These are phyloP conservation scores for Adela reaumurella DNA, from an alignment of 2,888 invertebrate species.

Conservation along the genomic window DNA sequence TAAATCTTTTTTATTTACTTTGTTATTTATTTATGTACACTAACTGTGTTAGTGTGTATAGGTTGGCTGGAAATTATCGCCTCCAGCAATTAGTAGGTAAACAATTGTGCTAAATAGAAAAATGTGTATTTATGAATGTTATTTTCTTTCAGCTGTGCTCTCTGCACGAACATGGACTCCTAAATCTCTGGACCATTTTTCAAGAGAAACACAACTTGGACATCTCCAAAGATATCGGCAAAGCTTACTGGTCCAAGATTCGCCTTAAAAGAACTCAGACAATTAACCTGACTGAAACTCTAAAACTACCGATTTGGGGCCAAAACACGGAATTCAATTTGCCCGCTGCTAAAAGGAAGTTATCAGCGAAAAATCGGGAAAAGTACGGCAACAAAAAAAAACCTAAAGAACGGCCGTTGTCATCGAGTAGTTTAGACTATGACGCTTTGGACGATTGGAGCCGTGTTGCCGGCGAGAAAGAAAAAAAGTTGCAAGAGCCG, in stretches of 20 bases:
- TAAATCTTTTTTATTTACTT: too few relatives aligned
- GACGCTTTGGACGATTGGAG: conserved; percentile 22
- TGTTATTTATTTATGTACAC: too few relatives aligned
- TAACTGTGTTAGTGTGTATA: too few relatives aligned
- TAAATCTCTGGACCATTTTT: conserved; percentile 38
- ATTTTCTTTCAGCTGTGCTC: conserved; percentile 27
- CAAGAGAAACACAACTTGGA: conserved; percentile 26
- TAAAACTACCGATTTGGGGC: conserved; percentile 17
- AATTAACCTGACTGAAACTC: conserved; percentile 24
- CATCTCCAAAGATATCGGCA: conserved; percentile 25
- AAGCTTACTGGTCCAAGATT: conserved; percentile 38
- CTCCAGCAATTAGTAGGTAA: too few relatives aligned
- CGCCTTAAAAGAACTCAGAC: conserved; percentile 30
- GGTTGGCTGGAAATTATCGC: too few relatives aligned
- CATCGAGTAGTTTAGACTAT: conserved; percentile 17
- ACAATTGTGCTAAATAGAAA: too few relatives aligned
- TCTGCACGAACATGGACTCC: conserved; percentile 30
- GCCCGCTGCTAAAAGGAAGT: conserved; percentile 32
- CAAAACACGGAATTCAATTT: conserved; percentile 24
- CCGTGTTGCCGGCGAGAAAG: conserved; percentile 31
- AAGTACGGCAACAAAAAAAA: conserved; percentile 11
- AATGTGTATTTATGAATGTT: too few relatives aligned
- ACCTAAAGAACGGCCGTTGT: conserved; percentile 23
- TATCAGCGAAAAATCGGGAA: conserved; percentile 11
- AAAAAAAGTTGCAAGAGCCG: conserved; percentile 16